Evolutionary conservation across 2,888 invertebrate genomes (phyloP).

Genomic region (Chelonus formosanus): DNA sequence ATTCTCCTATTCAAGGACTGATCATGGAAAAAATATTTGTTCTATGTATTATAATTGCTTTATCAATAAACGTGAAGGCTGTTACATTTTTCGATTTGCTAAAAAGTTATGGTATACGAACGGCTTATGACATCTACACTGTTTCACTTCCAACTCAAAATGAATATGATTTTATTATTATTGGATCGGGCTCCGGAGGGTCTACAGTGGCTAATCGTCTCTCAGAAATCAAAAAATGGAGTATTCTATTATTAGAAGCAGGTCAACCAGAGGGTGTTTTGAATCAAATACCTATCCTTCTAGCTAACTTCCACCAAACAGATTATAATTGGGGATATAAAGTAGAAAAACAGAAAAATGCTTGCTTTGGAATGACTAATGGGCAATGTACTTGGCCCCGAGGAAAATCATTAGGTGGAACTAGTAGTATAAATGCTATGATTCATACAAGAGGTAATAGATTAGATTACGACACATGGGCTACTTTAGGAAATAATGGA

Average conservation of each 20-base stretch:
- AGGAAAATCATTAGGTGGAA: constrained; percentile 59
- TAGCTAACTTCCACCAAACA: constrained; percentile 69
- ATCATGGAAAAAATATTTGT: no score
- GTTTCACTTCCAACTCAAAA: constrained; percentile 55
- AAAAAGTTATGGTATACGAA: constrained; percentile 42
- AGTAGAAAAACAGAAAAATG: constrained; percentile 72
- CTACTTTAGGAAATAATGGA: constrained; percentile 36
- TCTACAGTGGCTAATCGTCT: constrained; percentile 76
- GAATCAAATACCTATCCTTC: constrained; percentile 70
- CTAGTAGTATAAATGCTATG: constrained; percentile 59
- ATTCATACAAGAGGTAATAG: constrained; percentile 54
- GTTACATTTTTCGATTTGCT: constrained; percentile 49
- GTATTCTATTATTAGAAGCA: constrained; percentile 74
- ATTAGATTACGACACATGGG: constrained; percentile 45
- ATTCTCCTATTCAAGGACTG: no score
- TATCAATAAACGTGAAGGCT: constrained; percentile 9
- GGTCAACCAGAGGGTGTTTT: constrained; percentile 68
- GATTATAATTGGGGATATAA: constrained; percentile 78
- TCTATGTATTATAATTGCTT: no score
- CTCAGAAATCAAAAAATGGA: constrained; percentile 71
- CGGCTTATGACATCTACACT: constrained; percentile 42
- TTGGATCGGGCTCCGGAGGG: constrained; percentile 68
- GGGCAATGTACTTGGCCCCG: constrained; percentile 81
- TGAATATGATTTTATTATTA: constrained; percentile 69
- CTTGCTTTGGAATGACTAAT: constrained; percentile 76